Conservation (phyloP, 2,797 vertebrate genomes). For the Meda fulgida region DNA sequence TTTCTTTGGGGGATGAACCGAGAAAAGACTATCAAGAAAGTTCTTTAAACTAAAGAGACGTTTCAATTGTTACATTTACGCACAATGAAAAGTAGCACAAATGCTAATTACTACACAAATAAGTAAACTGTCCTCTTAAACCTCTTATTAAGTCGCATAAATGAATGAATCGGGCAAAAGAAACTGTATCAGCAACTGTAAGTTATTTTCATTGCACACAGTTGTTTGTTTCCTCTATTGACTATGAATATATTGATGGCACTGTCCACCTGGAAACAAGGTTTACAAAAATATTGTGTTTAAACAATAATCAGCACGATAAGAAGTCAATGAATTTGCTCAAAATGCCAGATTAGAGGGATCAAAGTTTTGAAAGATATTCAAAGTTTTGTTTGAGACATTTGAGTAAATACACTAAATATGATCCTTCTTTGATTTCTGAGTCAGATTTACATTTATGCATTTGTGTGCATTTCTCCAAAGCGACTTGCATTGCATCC, state of each 20-base stretch:
- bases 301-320: no score
- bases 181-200: not conserved
- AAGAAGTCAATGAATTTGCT: not conserved
- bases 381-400: not conserved
- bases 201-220: not conserved
- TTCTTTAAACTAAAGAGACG: constrained; percentile 22
- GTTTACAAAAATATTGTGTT: no score
- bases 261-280: not conserved
- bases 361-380: not conserved
- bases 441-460: not conserved
- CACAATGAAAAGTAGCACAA: constrained; percentile 5
- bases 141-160: not conserved
- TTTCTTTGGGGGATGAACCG: constrained; percentile 25
- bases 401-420: not conserved
- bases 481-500: not conserved
- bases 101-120: constrained; percentile 44
- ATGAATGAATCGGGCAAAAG: not conserved
- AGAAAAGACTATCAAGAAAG: constrained; percentile 35
- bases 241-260: not conserved
- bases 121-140: not conserved
- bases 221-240: not conserved
- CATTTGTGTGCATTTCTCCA: not conserved
- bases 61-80: constrained; percentile 33
- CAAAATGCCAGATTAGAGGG: not conserved
- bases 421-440: not conserved